Percentiles rank a stretch among this genome's conserved stretches.
These are phyloP conservation scores for Acrocephalus kingi DNA, from an alignment of 2,113 vertebrate genomes.

Conservation along the genomic window DNA sequence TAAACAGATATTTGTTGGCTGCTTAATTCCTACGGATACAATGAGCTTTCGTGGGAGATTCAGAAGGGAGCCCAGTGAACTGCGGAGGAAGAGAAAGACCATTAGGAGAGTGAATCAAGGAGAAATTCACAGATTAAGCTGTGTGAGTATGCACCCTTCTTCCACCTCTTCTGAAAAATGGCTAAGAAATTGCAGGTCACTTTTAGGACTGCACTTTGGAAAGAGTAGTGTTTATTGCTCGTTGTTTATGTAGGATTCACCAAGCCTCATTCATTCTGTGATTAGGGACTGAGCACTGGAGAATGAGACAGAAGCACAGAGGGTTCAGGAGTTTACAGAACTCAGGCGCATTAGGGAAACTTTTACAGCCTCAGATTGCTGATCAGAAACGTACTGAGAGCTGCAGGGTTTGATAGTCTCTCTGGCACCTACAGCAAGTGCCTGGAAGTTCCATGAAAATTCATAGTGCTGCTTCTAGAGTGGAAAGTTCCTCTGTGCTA, in stretches of 20 bases:
- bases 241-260: background rate
- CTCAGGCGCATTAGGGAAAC: background rate
- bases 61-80: constrained; percentile 81
- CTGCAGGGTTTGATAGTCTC: no score
- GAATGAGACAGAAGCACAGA: background rate
- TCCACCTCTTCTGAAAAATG: background rate
- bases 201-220: background rate
- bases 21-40: constrained; percentile 18
- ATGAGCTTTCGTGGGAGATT: constrained; percentile 92
- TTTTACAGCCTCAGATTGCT: fast-evolving
- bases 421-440: background rate
- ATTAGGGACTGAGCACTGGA: background rate
- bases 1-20: constrained; percentile 14
- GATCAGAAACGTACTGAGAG: background rate
- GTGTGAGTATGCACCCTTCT: constrained; percentile 84
- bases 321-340: background rate
- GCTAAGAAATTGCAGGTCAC: background rate
- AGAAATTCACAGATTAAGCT: constrained; percentile 83
- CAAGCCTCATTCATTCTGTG: background rate
- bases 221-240: background rate
- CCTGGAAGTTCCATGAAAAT: background rate
- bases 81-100: constrained; percentile 84
- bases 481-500: background rate
- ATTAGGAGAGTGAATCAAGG: constrained; percentile 75
- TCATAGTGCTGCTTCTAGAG: background rate